phyloP scores from a whole-genome alignment of 37 sponge, comb jelly and placozoan genomes.

The Eunapius fragilis region DNA sequence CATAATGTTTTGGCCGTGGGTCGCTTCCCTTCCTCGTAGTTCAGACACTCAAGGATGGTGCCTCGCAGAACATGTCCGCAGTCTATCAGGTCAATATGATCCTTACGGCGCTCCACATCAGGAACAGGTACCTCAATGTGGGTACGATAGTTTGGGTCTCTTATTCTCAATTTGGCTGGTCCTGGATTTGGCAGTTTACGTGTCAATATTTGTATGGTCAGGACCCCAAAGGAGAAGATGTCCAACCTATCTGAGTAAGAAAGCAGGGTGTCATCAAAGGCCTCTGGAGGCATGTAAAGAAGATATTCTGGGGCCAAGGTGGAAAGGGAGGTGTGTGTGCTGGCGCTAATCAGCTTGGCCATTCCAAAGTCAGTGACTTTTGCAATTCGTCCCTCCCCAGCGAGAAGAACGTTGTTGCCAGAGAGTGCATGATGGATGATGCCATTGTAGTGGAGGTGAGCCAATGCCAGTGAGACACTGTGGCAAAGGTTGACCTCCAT shows the following conservation, averaged over 20 bases:
- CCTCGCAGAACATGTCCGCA: constrained; percentile 6
- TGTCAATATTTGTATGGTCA: constrained; percentile 12
- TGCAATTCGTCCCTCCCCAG: constrained; percentile 1
- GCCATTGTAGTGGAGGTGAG: constrained; percentile 32
- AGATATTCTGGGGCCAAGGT: constrained; percentile 23
- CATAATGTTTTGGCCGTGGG: not conserved
- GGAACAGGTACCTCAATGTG: not conserved
- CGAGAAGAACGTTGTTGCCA: constrained; percentile 51
- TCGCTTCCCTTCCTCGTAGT: constrained; percentile 1
- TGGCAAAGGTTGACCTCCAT: constrained; percentile 19
- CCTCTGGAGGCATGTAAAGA: constrained; percentile 33
- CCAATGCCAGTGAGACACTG: constrained; percentile 17
- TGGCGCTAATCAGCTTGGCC: constrained; percentile 16
- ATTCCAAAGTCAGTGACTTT: constrained; percentile 58
- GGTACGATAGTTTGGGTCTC: not conserved
- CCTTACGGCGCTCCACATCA: constrained; percentile 28
- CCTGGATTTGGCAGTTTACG: not conserved
- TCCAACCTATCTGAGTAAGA: constrained; percentile 16
- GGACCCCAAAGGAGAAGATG: constrained; percentile 24
- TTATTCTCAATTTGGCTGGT: not conserved
- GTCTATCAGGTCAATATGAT: constrained; percentile 1
- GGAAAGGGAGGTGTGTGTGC: not conserved
- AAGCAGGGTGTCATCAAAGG: not conserved
- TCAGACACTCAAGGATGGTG: constrained; percentile 3
- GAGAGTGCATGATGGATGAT: constrained; percentile 43